Base-by-base conservation (phyloP, 2,888 invertebrate species). In the Drosophila differens region DNA sequence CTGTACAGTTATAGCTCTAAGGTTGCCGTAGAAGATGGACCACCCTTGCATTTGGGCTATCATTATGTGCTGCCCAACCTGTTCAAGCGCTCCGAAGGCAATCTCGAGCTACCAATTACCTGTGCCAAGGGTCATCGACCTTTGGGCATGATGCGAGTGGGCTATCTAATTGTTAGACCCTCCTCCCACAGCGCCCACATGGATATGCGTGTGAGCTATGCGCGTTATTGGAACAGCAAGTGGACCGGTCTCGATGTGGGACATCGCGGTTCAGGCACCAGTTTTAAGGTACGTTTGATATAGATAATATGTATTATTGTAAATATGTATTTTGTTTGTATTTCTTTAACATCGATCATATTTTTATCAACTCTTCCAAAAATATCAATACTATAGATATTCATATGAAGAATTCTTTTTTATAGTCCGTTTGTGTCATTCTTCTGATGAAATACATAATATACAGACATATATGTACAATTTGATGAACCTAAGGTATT, bases 211-310 rank as follows among this genome's bases (percentile, higher is more conserved):
- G 95, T 96, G 19, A 96, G 97, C 6, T 98, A 96, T 92, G 95
- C 96, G 4, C 96, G 96, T 75, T 96, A 98, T 92, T 98, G 98
- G 98, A 97, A 97, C 90, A 95, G 96, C 58, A 95, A 96, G 52
- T 97, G 97, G 96, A 96, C 95, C 28, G 97, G 98, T 0, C 93
- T 99, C 66, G 98, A 99, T 94, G 98, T 99, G 57, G 99, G 99
- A 0, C 99, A 99, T 92, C 95, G 99, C 62, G 99, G 99, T 16
- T 95, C 98, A 52, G 99, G 99, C 54, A 97, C 97, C 66, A 98
- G 98, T 76, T 99, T 98, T 92, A 97, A 97, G 76, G 80, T 80
- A 25, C 0, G 70, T 57, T 44, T 70, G 14, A 4, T 4, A 19
- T n/a, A 44, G 4, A n/a, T n/a, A 37, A 14, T 35, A 14, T 14